These are phyloP conservation scores for Stenoptilia bipunctidactyla DNA, from an alignment of 2,888 invertebrate species.

Conservation along the genomic window DNA sequence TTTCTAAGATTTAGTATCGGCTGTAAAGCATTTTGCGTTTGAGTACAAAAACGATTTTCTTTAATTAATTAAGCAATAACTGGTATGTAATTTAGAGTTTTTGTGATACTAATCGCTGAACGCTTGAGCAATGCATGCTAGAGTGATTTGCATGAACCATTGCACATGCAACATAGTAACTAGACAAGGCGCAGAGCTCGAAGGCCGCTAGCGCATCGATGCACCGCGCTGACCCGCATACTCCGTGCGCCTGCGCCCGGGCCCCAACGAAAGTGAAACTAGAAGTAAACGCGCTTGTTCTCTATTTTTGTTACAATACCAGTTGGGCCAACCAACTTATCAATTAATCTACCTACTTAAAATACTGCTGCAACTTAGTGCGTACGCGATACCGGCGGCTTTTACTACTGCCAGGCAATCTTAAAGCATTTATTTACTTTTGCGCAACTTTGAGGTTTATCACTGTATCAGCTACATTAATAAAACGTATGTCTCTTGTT, in stretches of 20 bases:
- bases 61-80: too few relatives aligned
- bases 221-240: conserved; percentile 40
- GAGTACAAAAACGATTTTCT: neutral
- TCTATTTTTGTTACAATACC: conserved; percentile 30
- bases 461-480: neutral
- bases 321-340: conserved; percentile 12
- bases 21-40: too few relatives aligned
- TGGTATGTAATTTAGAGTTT: too few relatives aligned
- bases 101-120: too few relatives aligned
- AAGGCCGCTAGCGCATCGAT: conserved; percentile 26
- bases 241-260: conserved; percentile 19
- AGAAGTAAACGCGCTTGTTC: conserved; percentile 36
- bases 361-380: conserved; percentile 2
- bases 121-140: neutral
- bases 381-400: neutral
- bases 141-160: conserved; percentile 4
- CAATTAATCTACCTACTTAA: conserved; percentile 17
- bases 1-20: too few relatives aligned
- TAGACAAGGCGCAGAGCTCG: conserved; percentile 15
- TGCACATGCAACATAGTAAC: conserved; percentile 7
- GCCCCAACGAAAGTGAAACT: conserved; percentile 52
- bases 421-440: neutral
- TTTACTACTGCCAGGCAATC: neutral
- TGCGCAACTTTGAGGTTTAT: neutral
- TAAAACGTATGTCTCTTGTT: conserved; percentile 6